Evolutionary conservation across 2,888 invertebrate genomes (phyloP).

Genomic region (Salpingus planirostris): DNA sequence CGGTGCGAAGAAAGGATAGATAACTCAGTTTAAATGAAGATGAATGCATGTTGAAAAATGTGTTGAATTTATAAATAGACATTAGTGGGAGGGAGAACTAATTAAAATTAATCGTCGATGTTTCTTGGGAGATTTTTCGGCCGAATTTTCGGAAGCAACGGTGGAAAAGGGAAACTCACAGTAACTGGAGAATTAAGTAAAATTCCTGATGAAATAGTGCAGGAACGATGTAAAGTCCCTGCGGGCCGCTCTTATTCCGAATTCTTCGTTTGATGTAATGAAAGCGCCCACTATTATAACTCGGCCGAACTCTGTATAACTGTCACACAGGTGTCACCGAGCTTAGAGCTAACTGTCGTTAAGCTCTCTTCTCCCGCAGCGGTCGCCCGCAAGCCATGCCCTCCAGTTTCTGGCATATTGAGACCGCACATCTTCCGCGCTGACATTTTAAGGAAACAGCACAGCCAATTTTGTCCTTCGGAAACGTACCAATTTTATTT

Average conservation of each 20-base stretch:
- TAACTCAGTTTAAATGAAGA: conserved; percentile 7
- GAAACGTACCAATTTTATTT: conserved; percentile 11
- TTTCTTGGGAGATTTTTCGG: conserved; percentile 1
- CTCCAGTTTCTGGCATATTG: conserved; percentile 19
- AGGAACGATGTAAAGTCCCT: conserved; percentile 9
- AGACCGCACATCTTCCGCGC: conserved; percentile 19
- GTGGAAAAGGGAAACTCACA: too few species aligned
- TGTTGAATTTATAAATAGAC: conserved; percentile 8
- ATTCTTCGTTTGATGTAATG: conserved; percentile 13
- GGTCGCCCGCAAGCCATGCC: conserved; percentile 19
- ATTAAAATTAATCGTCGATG: conserved; percentile 2
- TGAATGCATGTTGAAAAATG: conserved; percentile 8
- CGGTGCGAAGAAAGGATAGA: too few species aligned
- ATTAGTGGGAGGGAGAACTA: conserved; percentile 7
- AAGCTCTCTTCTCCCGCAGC: conserved; percentile 18
- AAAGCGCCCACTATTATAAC: conserved; percentile 13
- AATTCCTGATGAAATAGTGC: conserved; percentile 5
- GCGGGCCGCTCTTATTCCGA: conserved; percentile 3
- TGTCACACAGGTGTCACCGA: conserved; percentile 20
- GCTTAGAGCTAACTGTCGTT: conserved; percentile 21
- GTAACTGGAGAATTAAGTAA: conserved; percentile 8
- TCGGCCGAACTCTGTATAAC: conserved; percentile 16
- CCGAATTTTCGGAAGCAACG: background rate
- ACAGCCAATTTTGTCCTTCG: conserved; percentile 13
- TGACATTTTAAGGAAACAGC: conserved; percentile 18